A percentile compares a stretch with the other conserved stretches of the same genome.
phyloP scores from a whole-genome alignment of 2,797 vertebrate genomes.

The Adelosebastes latens region DNA sequence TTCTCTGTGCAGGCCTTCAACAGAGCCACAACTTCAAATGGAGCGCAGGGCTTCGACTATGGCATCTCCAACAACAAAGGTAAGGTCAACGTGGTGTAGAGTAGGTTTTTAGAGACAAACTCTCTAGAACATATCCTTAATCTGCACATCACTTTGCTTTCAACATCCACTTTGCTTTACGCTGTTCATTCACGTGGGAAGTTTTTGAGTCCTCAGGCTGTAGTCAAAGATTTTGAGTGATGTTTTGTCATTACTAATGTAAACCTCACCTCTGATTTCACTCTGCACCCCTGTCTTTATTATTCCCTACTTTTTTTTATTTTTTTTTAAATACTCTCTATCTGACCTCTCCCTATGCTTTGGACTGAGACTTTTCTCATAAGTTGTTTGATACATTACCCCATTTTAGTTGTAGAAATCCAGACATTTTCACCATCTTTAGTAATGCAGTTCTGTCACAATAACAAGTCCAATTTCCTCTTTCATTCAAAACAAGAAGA shows the following conservation, averaged over 20 bases:
- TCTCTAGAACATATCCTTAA: neutral
- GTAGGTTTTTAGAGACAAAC: neutral
- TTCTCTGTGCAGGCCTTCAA: slow-evolving; percentile 97
- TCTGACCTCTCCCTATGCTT: slow-evolving; percentile 6
- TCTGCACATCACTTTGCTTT: slow-evolving; percentile 34
- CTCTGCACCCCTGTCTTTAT: slow-evolving; percentile 26
- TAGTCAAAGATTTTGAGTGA: neutral
- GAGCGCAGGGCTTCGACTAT: slow-evolving; percentile 97
- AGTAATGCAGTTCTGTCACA: neutral
- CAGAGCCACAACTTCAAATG: slow-evolving; percentile 87
- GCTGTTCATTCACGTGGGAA: neutral
- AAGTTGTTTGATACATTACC: neutral
- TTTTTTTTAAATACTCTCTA: neutral
- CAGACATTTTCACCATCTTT: neutral
- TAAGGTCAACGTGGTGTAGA: slow-evolving; percentile 69
- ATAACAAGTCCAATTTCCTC: neutral
- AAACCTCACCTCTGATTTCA: slow-evolving; percentile 28
- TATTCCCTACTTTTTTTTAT: slow-evolving; percentile 11
- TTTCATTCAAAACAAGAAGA: neutral
- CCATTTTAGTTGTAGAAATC: neutral
- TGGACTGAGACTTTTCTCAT: neutral
- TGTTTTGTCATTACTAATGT: slow-evolving; percentile 4
- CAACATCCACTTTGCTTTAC: slow-evolving; percentile 18
- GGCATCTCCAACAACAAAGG: slow-evolving; percentile 98
- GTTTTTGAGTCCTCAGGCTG: neutral